phyloP scores from a whole-genome alignment of 2,113 vertebrate genomes.

The Falco punctatus region DNA sequence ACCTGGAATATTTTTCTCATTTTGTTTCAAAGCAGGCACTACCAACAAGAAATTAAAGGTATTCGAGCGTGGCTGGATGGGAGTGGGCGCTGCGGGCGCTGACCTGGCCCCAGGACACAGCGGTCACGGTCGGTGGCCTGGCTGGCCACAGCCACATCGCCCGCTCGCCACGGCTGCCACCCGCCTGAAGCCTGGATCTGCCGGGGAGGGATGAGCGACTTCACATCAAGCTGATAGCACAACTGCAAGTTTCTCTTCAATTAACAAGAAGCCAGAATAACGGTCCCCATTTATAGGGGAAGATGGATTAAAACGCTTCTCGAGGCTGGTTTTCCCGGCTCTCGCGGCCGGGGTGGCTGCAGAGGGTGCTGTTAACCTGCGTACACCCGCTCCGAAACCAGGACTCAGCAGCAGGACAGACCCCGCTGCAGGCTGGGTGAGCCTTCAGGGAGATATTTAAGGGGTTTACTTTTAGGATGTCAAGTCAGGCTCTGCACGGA shows the following conservation, averaged over 20 bases:
- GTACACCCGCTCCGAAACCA: rapidly evolving
- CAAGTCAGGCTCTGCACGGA: not conserved
- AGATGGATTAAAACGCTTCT: rapidly evolving
- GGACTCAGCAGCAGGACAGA: not conserved
- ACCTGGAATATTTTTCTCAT: not conserved
- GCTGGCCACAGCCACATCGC: rapidly evolving
- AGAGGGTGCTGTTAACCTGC: slow-evolving; percentile 53
- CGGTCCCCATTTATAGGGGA: rapidly evolving
- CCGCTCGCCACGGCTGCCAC: rapidly evolving
- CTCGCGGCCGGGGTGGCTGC: not conserved
- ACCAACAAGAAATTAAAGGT: not conserved
- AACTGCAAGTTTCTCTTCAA: not conserved
- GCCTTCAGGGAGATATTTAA: rapidly evolving
- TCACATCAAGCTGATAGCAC: not conserved
- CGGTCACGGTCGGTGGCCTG: rapidly evolving
- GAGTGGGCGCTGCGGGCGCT: not conserved
- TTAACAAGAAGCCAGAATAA: rapidly evolving
- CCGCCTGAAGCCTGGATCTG: not conserved
- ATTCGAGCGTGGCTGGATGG: not conserved
- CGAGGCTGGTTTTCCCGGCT: rapidly evolving
- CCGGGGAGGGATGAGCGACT: rapidly evolving
- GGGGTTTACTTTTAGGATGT: not conserved
- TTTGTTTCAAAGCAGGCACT: not conserved
- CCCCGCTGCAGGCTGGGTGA: not conserved
- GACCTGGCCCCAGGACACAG: not conserved